Evolutionary conservation across 2,888 invertebrate genomes (phyloP).

Genomic region (Globia sparganii): DNA sequence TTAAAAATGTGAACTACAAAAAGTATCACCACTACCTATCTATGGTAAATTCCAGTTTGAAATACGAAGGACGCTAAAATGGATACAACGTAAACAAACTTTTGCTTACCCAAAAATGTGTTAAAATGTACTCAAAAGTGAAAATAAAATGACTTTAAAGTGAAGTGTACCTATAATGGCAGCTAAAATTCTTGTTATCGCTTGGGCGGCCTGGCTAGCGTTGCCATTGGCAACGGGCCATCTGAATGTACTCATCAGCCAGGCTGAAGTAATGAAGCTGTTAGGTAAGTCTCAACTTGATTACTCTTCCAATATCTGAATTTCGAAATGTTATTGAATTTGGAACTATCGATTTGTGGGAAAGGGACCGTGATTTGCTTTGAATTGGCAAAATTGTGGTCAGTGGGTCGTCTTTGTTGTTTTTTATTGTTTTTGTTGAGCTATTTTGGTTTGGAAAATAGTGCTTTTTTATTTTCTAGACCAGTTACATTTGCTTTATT

Average conservation of each 20-base stretch:
- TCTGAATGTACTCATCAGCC: conserved; percentile 95
- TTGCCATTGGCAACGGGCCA: conserved; percentile 92
- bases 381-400: conserved; percentile 12
- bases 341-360: conserved; percentile 61
- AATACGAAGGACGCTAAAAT: conserved; percentile 68
- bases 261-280: conserved; percentile 94
- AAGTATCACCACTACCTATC: conserved; percentile 2
- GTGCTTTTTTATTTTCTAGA: not conserved
- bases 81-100: conserved; percentile 73
- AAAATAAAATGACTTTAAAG: conserved; percentile 82
- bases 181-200: conserved; percentile 82
- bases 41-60: conserved; percentile 32
- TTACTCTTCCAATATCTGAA: conserved; percentile 65
- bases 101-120: conserved; percentile 53
- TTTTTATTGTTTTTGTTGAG: not conserved
- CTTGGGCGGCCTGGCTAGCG: conserved; percentile 85
- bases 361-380: conserved; percentile 19
- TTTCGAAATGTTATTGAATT: conserved; percentile 62
- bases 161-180: conserved; percentile 83
- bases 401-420: too few relatives aligned
- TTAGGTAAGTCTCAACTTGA: conserved; percentile 91
- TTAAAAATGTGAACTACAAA: conserved; percentile 45
- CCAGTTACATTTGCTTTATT: not conserved
- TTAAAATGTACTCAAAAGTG: conserved; percentile 83
- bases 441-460: not conserved